Evolutionary conservation across 2,888 invertebrate genomes (phyloP).

Genomic region (Stenolophus ochropezus): DNA sequence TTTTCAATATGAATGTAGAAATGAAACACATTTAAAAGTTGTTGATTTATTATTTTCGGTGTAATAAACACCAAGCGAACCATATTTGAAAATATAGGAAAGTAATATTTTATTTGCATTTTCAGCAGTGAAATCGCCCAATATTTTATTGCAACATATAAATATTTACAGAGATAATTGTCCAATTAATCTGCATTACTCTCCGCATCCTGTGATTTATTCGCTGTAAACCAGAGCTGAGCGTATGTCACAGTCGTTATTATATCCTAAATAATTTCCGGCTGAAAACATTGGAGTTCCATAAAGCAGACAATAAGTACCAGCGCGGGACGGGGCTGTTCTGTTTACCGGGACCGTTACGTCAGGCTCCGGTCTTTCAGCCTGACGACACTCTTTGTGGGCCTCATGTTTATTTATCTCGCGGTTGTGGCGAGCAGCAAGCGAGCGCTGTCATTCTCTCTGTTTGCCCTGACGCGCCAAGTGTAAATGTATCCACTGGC

Average conservation of each 20-base stretch:
- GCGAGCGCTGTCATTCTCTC: background rate
- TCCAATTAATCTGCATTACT: background rate
- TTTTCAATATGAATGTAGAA: too few species aligned
- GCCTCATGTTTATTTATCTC: constrained; percentile 36
- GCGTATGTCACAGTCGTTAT: constrained; percentile 19
- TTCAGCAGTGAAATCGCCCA: background rate
- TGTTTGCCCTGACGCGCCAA: constrained; percentile 15
- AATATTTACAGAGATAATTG: background rate
- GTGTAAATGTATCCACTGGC: constrained; percentile 35
- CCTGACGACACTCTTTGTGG: constrained; percentile 31
- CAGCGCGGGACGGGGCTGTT: background rate
- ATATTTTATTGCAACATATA: background rate
- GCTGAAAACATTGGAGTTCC: constrained; percentile 5
- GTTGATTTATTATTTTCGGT: too few species aligned
- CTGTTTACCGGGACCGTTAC: background rate
- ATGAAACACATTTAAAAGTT: too few species aligned
- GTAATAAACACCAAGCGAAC: too few species aligned
- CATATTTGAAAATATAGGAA: background rate
- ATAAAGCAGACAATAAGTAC: constrained; percentile 35
- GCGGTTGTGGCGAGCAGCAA: too few species aligned
- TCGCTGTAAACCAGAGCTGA: background rate
- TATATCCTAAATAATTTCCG: constrained; percentile 38
- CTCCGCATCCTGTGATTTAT: background rate
- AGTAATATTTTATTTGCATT: background rate
- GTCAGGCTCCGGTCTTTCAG: constrained; percentile 9